Evolutionary conservation across 2,113 vertebrate species (phyloP), one percentile per base, ranked within the genome.

Genomic region (Gnathonemus longibarbis): DNA sequence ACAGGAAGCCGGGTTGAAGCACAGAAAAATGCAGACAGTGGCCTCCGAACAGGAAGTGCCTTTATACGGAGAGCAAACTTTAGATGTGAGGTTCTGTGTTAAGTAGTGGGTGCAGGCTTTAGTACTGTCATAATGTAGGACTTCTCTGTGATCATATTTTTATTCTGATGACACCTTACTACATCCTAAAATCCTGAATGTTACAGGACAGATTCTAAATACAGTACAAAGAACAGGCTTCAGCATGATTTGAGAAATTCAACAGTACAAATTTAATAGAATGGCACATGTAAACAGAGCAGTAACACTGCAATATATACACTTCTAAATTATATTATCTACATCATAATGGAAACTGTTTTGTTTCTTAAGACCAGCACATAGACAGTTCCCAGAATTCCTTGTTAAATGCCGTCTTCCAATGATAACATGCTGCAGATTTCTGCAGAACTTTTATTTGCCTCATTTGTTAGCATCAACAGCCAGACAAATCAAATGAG

Each of bases 41-140:
- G 90, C 88, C 90, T 89, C 88, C 58, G 0, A 46, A 85, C 89
- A 93, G 93, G 94, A 93, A 91, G 90, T 93, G 92, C 90, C 83
- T n/a, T 24, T 31, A 39, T 90, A 89, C 94, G 94, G 93, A 91
- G 94, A 1, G 56, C 91, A 93, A 90, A 96, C 95, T 62, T 84
- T 1, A 84, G 80, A 21, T 19, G 80, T 9, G 42, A 21, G 6
- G 39, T 84, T 45, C 13, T 84, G 21, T 42, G 39, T 84, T 8
- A 84, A 45, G 80, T 21, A 39, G 39, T 24, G 80, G 80, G 39
- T 84, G 80, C 45, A 46, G 80, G 15, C 35, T 42, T 39, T 39
- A 21, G 27, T 80, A 80, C 27, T 21, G 6, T 80, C 74, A 84
- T 7, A 84, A 42, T 39, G 31, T 2, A 11, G 4, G 13, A 39